Evolutionary conservation across 2,113 vertebrate genomes (phyloP).

Genomic region (Nycticebus coucang): DNA sequence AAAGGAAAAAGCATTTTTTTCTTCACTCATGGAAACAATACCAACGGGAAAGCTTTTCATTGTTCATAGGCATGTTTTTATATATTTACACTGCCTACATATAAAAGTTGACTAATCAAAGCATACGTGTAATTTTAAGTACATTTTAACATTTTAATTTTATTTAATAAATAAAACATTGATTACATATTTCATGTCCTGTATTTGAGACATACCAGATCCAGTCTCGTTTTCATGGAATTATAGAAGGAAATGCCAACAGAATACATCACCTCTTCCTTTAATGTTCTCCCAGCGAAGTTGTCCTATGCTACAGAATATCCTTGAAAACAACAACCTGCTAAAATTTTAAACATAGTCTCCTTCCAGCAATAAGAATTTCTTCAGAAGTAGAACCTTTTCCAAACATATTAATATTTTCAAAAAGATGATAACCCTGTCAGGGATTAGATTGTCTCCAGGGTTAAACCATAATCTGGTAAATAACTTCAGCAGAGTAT

Average conservation of each 20-base stretch:
- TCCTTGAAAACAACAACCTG: conserved; percentile 60
- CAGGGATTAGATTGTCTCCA: conserved; percentile 82
- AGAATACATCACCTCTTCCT: conserved; percentile 58
- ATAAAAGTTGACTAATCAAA: not conserved
- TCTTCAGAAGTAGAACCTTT: conserved; percentile 82
- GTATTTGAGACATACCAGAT: not conserved
- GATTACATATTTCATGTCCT: not conserved
- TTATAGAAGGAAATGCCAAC: not conserved
- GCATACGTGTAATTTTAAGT: not conserved
- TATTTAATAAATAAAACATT: not conserved
- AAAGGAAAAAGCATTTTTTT: not conserved
- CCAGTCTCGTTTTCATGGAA: not conserved
- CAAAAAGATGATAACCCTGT: conserved; percentile 84
- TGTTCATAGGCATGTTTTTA: not conserved
- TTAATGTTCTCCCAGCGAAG: conserved; percentile 44
- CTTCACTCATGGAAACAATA: not conserved
- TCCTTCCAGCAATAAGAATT: conserved; percentile 82
- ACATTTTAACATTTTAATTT: conserved; percentile 27
- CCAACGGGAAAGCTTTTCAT: not conserved
- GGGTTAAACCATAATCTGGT: conserved; percentile 84
- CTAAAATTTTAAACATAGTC: conserved; percentile 79
- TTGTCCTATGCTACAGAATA: conserved; percentile 18
- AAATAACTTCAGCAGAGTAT: conserved; percentile 84
- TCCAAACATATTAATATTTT: conserved; percentile 84
- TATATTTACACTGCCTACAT: not conserved